Evolutionary conservation across 2,797 vertebrate genomes (phyloP).

Genomic region (Micromesistius poutassou): DNA sequence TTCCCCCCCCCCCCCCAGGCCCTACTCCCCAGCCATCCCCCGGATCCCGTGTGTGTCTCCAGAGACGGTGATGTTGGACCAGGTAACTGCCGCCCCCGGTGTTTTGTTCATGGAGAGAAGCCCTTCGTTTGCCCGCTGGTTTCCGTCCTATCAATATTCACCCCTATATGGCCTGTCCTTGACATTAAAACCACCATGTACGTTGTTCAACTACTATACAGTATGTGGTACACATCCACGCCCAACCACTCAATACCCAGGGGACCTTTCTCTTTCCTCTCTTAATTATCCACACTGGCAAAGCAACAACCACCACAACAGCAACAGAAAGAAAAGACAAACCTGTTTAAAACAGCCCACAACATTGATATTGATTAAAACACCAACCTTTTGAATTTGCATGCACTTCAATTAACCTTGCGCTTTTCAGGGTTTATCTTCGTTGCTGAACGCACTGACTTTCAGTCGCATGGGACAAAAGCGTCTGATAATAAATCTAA

Average conservation of each 20-base stretch:
- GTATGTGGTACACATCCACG: background rate
- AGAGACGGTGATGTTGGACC: conserved; percentile 85
- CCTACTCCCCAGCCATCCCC: conserved; percentile 88
- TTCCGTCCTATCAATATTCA: background rate
- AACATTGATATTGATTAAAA: too few species aligned
- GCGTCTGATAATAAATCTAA: too few species aligned
- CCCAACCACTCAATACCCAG: background rate
- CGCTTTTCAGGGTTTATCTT: background rate
- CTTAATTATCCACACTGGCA: too few species aligned
- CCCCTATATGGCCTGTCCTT: background rate
- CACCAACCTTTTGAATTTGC: too few species aligned
- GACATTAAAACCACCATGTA: background rate
- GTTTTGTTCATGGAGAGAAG: background rate
- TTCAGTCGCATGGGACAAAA: too few species aligned
- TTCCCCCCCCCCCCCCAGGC: conserved; percentile 64
- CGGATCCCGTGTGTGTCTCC: conserved; percentile 89
- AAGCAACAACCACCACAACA: too few species aligned
- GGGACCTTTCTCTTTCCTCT: background rate
- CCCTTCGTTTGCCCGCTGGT: background rate
- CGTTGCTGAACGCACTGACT: background rate
- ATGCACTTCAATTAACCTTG: too few species aligned
- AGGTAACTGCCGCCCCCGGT: conserved; percentile 55
- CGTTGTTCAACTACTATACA: background rate
- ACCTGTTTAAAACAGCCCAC: too few species aligned
- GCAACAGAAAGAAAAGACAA: too few species aligned